Evolutionary conservation across 2,797 vertebrate species (phyloP).

Genomic region (Darevskia mixta): DNA sequence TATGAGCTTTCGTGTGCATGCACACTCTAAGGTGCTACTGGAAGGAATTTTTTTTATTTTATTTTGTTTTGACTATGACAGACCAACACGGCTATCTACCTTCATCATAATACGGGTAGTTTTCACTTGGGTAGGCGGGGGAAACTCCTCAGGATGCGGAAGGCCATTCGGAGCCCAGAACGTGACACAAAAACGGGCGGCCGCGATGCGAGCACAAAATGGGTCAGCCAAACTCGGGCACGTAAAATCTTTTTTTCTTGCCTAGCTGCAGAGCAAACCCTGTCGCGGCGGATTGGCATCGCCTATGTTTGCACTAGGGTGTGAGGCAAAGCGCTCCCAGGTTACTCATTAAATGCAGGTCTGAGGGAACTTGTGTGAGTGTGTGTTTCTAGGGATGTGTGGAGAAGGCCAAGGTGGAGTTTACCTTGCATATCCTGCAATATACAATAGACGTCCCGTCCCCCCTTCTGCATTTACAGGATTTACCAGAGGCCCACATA

Average conservation of each 20-base stretch:
- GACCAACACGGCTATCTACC: too few species aligned
- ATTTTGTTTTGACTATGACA: too few species aligned
- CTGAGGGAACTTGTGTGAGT: not conserved
- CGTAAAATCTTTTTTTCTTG: too few species aligned
- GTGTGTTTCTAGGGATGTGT: not conserved
- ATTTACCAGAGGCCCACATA: constrained; percentile 4
- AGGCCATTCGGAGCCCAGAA: not conserved
- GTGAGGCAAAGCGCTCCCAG: not conserved
- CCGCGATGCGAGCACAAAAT: not conserved
- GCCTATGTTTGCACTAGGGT: not conserved
- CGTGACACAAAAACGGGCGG: not conserved
- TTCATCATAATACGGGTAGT: too few species aligned
- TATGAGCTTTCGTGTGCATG: too few species aligned
- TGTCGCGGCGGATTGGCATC: not conserved
- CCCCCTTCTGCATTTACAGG: not conserved
- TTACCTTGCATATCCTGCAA: constrained; percentile 14
- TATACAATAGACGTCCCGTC: not conserved
- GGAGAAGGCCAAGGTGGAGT: not conserved
- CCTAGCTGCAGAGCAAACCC: not conserved
- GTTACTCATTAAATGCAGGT: not conserved
- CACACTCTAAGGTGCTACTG: too few species aligned
- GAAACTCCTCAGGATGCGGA: too few species aligned
- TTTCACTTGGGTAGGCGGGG: too few species aligned
- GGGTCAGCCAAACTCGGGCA: not conserved
- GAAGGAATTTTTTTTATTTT: too few species aligned